Base-by-base conservation (phyloP, 30 jellyfish, hydroid and myxozoan genomes). In the Mastigias papua region DNA sequence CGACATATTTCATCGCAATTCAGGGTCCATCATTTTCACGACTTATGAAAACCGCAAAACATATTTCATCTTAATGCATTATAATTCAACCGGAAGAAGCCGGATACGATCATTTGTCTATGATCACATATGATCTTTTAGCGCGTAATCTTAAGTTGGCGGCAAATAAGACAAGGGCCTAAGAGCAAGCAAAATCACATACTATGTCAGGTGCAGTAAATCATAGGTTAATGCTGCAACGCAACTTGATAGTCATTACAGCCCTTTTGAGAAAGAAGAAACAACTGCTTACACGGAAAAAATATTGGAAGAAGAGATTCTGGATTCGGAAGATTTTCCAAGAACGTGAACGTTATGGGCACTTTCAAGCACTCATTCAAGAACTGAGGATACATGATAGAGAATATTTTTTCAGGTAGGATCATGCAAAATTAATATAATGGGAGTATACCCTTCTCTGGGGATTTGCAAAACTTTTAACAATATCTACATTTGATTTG, bases 261-360 rank as follows among this genome's bases (percentile, higher is more conserved):
- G 78, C 48, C 78, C 48, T 66, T 66, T 66, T 15, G 48, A 28
- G 54, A 66, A 66, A 22, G 78, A 66, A 66, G 78, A 66, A 28
- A 66, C 46, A 20, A 20, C 28, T 66, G 78, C 46, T 66, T 66
- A 66, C 78, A 66, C 78, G 78, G 78, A 66, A 66, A 66, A 66
- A 66, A 66, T 66, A 66, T 66, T 11, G 78, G 78, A 66, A 66
- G 78, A 66, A 28, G 78, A 66, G 78, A 66, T 66, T 66, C 28
- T 66, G 78, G 78, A 66, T 66, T 66, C 78, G 78, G 78, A 66
- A 66, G 28, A 66, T 66, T 66, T 66, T 26, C 78, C 78, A 66
- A 66, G 78, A 66, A 66, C 78, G 78, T 49, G 28, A 66, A 49
- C 78, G 78, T 48, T 66, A 7, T 3, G 78, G 46, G 50, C 78